These are phyloP conservation scores for Patella ulyssiponensis DNA, from an alignment of 2,888 invertebrate species.

Conservation along the genomic window DNA sequence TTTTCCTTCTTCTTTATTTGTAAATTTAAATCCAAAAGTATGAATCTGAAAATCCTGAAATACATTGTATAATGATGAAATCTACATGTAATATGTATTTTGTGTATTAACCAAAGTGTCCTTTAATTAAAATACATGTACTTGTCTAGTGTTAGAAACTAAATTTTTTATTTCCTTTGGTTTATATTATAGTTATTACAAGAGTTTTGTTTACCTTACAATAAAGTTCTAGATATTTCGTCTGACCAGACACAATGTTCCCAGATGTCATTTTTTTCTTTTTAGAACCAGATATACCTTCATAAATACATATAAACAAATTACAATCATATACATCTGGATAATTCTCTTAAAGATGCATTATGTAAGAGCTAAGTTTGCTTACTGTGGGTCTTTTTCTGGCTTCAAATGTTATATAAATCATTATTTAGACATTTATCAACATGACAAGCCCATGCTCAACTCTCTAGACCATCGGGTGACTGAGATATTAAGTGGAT, in stretches of 20 bases:
- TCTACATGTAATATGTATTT: not conserved
- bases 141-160: not conserved
- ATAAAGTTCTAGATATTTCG: constrained; percentile 84
- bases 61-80: constrained; percentile 26
- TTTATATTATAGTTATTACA: not conserved
- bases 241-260: constrained; percentile 80
- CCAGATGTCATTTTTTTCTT: constrained; percentile 80
- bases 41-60: constrained; percentile 87
- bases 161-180: not conserved
- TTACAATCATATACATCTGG: too few relatives aligned
- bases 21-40: constrained; percentile 89
- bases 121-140: not conserved
- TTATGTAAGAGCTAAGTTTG: too few relatives aligned
- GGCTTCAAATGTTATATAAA: too few relatives aligned
- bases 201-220: constrained; percentile 79
- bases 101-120: too few relatives aligned
- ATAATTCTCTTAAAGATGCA: too few relatives aligned
- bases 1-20: constrained; percentile 85
- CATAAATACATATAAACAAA: too few relatives aligned
- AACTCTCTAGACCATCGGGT: too few relatives aligned
- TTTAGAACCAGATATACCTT: constrained; percentile 74
- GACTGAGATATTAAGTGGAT: too few relatives aligned
- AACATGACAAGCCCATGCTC: too few relatives aligned
- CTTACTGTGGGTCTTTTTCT: too few relatives aligned
- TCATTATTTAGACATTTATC: too few relatives aligned